A percentile compares a stretch with the other conserved stretches of the same genome.
phyloP scores from a whole-genome alignment of 2,888 invertebrate genomes.

The Hirtodrosophila trivittata region DNA sequence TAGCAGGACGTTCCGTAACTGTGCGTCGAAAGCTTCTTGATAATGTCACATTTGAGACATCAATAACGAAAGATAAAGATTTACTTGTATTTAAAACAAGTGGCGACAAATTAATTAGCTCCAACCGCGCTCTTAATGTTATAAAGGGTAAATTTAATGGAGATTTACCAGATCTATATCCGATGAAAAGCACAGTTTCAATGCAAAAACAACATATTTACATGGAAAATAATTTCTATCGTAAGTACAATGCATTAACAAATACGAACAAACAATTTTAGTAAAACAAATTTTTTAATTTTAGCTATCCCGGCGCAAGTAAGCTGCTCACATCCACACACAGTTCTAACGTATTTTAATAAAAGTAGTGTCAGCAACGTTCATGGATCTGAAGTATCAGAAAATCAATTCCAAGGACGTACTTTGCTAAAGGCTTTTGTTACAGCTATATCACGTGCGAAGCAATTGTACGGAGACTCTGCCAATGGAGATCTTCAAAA shows the following conservation, averaged over 20 bases:
- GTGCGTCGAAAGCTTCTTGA: constrained; percentile 86
- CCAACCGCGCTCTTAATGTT: constrained; percentile 86
- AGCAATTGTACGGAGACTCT: constrained; percentile 87
- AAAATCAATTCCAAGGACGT: constrained; percentile 88
- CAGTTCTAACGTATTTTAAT: constrained; percentile 90
- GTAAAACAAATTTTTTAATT: no score
- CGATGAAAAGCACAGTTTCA: constrained; percentile 88
- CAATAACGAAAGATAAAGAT: constrained; percentile 87
- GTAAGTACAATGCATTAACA: constrained; percentile 86
- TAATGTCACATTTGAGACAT: constrained; percentile 86
- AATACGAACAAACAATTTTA: not conserved
- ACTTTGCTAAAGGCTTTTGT: constrained; percentile 90
- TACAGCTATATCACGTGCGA: constrained; percentile 91
- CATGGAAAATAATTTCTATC: constrained; percentile 86
- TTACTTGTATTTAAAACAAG: constrained; percentile 87
- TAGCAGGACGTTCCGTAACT: constrained; percentile 85
- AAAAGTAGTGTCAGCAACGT: constrained; percentile 87
- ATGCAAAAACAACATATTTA: constrained; percentile 87
- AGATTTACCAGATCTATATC: constrained; percentile 89
- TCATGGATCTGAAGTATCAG: constrained; percentile 88
- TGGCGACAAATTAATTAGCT: constrained; percentile 88
- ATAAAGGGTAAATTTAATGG: constrained; percentile 84
- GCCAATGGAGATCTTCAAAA: constrained; percentile 85
- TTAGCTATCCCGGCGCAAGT: constrained; percentile 65
- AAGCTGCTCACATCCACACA: constrained; percentile 86